phyloP scores from a whole-genome alignment of 2,888 invertebrate genomes.

The Ophioninae sp. region DNA sequence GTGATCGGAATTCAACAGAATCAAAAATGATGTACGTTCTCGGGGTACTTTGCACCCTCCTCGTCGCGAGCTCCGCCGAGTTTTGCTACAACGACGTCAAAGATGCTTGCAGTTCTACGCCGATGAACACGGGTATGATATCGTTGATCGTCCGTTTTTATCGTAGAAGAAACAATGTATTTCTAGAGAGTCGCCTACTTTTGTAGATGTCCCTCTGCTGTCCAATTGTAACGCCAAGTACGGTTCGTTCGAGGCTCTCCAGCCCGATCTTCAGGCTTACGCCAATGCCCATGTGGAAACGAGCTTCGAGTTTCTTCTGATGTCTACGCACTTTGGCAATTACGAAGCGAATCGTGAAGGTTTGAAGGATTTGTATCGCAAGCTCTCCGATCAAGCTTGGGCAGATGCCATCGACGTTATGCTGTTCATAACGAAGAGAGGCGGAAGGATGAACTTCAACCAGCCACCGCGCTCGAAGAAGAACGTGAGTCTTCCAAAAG shows the following conservation, averaged over 20 bases:
- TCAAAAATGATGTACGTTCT: conserved; percentile 68
- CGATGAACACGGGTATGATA: conserved; percentile 79
- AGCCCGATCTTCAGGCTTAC: conserved; percentile 82
- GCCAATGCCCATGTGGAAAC: conserved; percentile 86
- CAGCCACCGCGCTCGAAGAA: conserved; percentile 72
- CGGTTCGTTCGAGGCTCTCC: conserved; percentile 83
- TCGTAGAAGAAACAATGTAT: too few relatives aligned
- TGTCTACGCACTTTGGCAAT: conserved; percentile 89
- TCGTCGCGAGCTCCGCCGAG: conserved; percentile 83
- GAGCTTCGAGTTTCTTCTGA: conserved; percentile 89
- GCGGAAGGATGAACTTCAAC: conserved; percentile 84
- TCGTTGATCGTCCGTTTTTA: too few relatives aligned
- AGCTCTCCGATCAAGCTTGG: conserved; percentile 89
- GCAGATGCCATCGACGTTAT: conserved; percentile 88
- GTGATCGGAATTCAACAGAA: conserved; percentile 16
- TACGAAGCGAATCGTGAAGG: conserved; percentile 89
- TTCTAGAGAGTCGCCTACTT: neutral
- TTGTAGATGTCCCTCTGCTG: conserved; percentile 65
- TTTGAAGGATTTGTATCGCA: conserved; percentile 88
- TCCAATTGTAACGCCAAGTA: conserved; percentile 85
- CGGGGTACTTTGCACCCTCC: conserved; percentile 82
- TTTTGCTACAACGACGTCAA: conserved; percentile 85
- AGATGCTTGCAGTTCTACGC: conserved; percentile 83
- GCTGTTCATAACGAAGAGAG: conserved; percentile 89
- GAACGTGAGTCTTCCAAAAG: conserved; percentile 67